Conservation (phyloP, 1,140 invertebrate genomes). For the Drosophila kurseongensis region DNA sequence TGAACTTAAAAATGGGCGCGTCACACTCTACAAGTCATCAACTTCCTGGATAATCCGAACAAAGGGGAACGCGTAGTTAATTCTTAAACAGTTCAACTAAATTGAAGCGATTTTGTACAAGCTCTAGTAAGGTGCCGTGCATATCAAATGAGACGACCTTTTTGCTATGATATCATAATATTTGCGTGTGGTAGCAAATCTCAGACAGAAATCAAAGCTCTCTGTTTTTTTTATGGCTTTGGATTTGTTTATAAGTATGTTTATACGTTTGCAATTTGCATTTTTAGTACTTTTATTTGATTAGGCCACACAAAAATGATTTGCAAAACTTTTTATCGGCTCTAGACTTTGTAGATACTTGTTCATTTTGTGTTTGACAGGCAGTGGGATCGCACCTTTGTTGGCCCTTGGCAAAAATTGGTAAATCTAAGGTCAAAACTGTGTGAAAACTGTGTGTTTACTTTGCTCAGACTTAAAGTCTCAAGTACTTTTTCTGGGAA, state of each 20-base stretch:
- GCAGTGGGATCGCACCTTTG: conserved; percentile 18
- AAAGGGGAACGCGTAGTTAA: conserved; percentile 24
- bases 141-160: conserved; percentile 20
- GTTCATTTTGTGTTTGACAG: background rate
- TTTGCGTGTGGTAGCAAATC: background rate
- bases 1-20: conserved; percentile 33
- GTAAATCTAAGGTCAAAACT: background rate
- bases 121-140: conserved; percentile 5
- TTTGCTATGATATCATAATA: background rate
- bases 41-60: conserved; percentile 28
- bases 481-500: background rate
- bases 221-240: background rate
- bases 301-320: conserved; percentile 18
- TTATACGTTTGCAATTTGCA: conserved; percentile 26
- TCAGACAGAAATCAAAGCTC: conserved; percentile 8
- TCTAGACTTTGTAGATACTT: conserved; percentile 3
- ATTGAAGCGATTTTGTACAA: conserved; percentile 7
- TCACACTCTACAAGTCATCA: conserved; percentile 11
- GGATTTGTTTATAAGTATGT: conserved; percentile 12
- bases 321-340: conserved; percentile 7
- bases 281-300: conserved; percentile 21
- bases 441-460: background rate
- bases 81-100: conserved; percentile 38
- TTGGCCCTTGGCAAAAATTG: conserved; percentile 3
- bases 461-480: background rate